Conservation (phyloP, 2,797 vertebrate genomes). For the Myotis planiceps region DNA sequence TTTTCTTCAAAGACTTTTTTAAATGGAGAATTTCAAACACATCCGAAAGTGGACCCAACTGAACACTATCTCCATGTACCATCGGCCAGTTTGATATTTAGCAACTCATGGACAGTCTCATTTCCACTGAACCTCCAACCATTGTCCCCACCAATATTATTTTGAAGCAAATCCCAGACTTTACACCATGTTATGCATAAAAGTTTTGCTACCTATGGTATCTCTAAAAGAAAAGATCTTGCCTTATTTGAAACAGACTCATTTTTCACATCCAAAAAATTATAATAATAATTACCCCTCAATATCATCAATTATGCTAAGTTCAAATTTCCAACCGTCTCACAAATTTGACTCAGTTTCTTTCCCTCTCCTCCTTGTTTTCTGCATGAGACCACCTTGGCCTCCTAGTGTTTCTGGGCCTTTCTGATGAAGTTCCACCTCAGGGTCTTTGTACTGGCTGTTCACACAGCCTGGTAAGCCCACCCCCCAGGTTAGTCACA, state of each 20-base stretch:
- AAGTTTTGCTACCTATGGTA: background rate
- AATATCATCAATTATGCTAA: background rate
- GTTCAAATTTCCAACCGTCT: background rate
- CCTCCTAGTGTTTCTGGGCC: background rate
- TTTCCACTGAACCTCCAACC: background rate
- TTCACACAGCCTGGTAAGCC: background rate
- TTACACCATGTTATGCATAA: background rate
- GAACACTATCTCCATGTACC: background rate
- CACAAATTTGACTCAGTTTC: background rate
- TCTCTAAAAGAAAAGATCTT: background rate
- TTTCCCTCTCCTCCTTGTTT: background rate
- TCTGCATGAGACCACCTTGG: background rate
- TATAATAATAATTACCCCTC: background rate
- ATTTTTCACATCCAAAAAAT: background rate
- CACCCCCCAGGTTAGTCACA: fast-evolving
- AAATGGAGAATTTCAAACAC: background rate
- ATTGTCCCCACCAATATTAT: background rate
- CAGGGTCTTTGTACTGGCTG: background rate
- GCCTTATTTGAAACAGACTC: background rate
- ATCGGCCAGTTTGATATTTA: background rate
- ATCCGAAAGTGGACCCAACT: background rate
- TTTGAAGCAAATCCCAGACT: background rate
- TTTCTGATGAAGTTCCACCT: background rate
- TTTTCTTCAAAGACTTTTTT: background rate
- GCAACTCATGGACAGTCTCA: background rate